Evolutionary conservation across 2,888 invertebrate genomes (phyloP).

Genomic region (Troglohyphantes excavatus): DNA sequence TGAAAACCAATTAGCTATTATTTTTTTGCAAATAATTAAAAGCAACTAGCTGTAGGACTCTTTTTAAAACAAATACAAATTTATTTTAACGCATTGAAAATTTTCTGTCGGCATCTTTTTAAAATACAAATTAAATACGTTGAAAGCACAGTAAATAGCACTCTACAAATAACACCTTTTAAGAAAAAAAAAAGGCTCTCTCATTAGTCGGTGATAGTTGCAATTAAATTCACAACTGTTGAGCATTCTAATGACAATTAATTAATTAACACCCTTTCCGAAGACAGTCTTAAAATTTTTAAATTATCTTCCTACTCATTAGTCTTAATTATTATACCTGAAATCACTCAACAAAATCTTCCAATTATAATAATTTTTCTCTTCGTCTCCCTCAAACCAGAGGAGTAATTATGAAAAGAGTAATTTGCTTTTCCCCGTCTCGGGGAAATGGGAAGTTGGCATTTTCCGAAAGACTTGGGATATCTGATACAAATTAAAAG

Average conservation of each 20-base stretch:
- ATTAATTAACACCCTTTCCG: conserved; percentile 74
- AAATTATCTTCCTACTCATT: conserved; percentile 56
- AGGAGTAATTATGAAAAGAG: conserved; percentile 58
- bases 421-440: conserved; percentile 76
- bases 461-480: conserved; percentile 31
- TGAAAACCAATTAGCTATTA: too few relatives aligned
- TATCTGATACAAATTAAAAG: conserved; percentile 78
- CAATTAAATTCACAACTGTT: conserved; percentile 64
- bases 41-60: neutral
- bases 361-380: conserved; percentile 63
- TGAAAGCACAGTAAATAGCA: conserved; percentile 25
- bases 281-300: conserved; percentile 53
- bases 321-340: conserved; percentile 57
- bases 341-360: conserved; percentile 51
- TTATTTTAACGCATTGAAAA: neutral
- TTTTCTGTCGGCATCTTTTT: neutral
- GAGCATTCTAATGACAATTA: conserved; percentile 63
- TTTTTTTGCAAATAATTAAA: neutral
- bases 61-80: neutral
- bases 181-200: conserved; percentile 16
- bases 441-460: neutral
- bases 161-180: neutral
- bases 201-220: conserved; percentile 47
- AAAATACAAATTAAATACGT: conserved; percentile 8
- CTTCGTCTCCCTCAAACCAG: conserved; percentile 11